Evolutionary conservation across 1,140 invertebrate species (phyloP).

Genomic region (Calliopsis andreniformis): DNA sequence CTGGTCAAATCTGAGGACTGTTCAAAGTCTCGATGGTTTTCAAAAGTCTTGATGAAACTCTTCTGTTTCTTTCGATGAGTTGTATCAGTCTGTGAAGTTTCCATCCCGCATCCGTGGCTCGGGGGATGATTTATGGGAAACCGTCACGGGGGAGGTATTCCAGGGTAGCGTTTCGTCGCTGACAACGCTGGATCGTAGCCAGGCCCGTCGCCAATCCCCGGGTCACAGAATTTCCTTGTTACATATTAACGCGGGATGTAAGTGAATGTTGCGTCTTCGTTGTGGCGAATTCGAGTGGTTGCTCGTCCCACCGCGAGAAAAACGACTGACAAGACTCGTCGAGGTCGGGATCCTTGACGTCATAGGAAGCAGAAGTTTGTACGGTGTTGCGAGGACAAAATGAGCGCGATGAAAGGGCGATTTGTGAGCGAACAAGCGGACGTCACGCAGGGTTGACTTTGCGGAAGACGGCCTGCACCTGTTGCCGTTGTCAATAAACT

Average conservation of each 20-base stretch:
- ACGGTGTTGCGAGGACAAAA: neutral
- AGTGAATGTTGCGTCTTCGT: neutral
- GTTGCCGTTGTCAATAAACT: constrained; percentile 37
- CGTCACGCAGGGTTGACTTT: neutral
- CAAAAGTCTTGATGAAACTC: too few relatives aligned
- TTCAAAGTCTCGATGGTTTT: too few relatives aligned
- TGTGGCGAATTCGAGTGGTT: neutral
- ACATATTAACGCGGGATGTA: constrained; percentile 12
- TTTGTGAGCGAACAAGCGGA: neutral
- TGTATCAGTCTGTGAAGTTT: too few relatives aligned
- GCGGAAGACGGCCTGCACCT: constrained; percentile 21
- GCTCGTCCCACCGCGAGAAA: neutral
- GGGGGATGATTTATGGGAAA: constrained; percentile 59
- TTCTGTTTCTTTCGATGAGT: too few relatives aligned
- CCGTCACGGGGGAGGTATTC: constrained; percentile 26
- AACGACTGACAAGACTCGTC: neutral
- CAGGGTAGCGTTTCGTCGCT: constrained; percentile 18
- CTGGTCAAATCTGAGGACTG: too few relatives aligned
- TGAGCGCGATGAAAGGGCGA: neutral
- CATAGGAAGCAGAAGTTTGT: neutral
- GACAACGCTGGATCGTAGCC: constrained; percentile 62
- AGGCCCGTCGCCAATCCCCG: constrained; percentile 61
- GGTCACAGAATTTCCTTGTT: constrained; percentile 27
- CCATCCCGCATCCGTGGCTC: neutral
- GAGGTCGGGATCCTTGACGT: neutral